phyloP scores from a whole-genome alignment of 2,113 vertebrate species.

The Hydrochoerus hydrochaeris region DNA sequence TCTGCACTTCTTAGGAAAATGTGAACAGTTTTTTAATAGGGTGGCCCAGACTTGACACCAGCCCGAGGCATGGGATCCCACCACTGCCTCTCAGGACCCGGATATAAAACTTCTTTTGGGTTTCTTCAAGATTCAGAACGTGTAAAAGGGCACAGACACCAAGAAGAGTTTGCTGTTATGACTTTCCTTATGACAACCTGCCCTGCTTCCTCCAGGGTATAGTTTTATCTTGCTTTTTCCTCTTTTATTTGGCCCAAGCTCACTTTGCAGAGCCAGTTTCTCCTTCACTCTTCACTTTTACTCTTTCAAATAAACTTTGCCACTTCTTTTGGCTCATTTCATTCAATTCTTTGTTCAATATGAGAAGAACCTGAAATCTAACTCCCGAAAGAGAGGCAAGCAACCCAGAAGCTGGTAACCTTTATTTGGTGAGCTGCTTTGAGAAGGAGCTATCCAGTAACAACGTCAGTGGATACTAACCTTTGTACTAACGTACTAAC shows the following conservation, averaged over 20 bases:
- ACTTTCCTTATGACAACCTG: not conserved
- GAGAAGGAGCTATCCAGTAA: not conserved
- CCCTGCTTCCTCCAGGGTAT: not conserved
- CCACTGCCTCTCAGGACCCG: not conserved
- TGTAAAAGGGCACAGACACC: not conserved
- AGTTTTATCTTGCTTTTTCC: not conserved
- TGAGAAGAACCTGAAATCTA: not conserved
- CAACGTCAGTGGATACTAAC: not conserved
- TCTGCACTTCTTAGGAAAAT: not conserved
- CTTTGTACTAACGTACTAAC: conserved; percentile 54
- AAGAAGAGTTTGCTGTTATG: not conserved
- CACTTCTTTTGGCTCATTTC: not conserved
- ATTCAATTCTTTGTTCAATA: not conserved
- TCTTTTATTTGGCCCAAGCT: not conserved
- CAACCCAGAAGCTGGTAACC: not conserved
- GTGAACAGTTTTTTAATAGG: not conserved
- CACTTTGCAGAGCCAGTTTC: not conserved
- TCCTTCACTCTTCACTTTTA: not conserved
- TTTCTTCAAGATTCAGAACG: not conserved
- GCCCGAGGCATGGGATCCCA: not conserved
- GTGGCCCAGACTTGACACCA: not conserved
- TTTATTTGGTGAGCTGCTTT: not conserved
- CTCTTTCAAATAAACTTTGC: not conserved
- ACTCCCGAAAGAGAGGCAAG: not conserved
- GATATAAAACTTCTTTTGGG: not conserved